phyloP scores from a whole-genome alignment of 1,140 invertebrate species.

The Homarus americanus region DNA sequence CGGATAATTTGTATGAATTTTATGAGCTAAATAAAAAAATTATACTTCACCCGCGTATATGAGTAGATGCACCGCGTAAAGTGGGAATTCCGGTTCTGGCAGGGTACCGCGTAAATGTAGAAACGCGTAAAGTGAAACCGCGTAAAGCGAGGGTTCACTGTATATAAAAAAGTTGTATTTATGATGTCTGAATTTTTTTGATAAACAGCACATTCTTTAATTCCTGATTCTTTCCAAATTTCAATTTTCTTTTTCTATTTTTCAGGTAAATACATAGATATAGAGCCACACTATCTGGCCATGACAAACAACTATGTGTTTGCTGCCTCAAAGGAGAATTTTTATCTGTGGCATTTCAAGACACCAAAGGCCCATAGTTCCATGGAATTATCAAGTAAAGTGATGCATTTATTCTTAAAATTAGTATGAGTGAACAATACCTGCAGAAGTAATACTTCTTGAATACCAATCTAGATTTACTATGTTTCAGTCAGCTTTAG shows the following conservation, averaged over 20 bases:
- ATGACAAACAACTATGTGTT: constrained; percentile 89
- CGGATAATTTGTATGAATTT: too few relatives aligned
- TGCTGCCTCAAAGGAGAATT: constrained; percentile 87
- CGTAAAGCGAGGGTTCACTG: too few relatives aligned
- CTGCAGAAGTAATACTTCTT: background rate
- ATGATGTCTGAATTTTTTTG: too few relatives aligned
- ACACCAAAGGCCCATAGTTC: constrained; percentile 84
- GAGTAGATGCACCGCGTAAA: too few relatives aligned
- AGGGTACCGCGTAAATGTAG: too few relatives aligned
- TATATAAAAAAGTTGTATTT: too few relatives aligned
- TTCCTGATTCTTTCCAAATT: background rate
- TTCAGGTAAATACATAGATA: constrained; percentile 84
- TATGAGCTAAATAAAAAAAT: too few relatives aligned
- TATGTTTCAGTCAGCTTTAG: background rate
- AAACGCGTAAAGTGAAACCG: too few relatives aligned
- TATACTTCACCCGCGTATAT: too few relatives aligned
- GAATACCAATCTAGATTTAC: background rate
- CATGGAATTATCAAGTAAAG: constrained; percentile 78
- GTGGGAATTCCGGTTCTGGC: too few relatives aligned
- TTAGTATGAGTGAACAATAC: background rate
- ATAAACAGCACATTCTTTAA: too few relatives aligned
- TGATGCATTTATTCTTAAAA: background rate
- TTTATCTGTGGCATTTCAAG: constrained; percentile 92
- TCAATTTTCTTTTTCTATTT: constrained; percentile 7
- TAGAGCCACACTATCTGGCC: constrained; percentile 86